Evolutionary conservation across 2,113 vertebrate species (phyloP).

Genomic region (Cynoglossus semilaevis): DNA sequence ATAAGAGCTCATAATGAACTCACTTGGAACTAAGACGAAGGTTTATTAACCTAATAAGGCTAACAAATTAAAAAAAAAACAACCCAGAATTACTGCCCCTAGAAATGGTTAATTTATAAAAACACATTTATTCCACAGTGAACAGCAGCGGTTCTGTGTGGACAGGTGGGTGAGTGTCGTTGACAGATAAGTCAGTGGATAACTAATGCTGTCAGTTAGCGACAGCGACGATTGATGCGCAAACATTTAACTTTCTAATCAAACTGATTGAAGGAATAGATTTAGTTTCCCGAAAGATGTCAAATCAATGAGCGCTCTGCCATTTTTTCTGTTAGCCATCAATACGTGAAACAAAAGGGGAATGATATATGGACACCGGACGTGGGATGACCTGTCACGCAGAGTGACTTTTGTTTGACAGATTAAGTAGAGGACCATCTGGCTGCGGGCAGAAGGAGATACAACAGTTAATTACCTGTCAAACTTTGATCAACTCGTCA

Average conservation of each 20-base stretch:
- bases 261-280: slow-evolving; percentile 15
- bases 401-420: slow-evolving; percentile 44
- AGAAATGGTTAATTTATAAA: no score
- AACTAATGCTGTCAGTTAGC: not conserved
- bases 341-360: slow-evolving; percentile 42
- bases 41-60: no score
- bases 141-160: not conserved
- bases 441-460: slow-evolving; percentile 43
- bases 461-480: slow-evolving; percentile 57
- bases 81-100: no score
- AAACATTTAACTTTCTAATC: slow-evolving; percentile 19
- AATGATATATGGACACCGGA: slow-evolving; percentile 47
- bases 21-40: no score
- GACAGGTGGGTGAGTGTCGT: not conserved
- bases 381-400: slow-evolving; percentile 43
- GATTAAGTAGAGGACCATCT: slow-evolving; percentile 22
- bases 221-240: not conserved
- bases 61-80: no score
- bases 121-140: no score
- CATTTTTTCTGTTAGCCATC: slow-evolving; percentile 24
- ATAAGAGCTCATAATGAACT: no score
- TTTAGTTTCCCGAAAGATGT: slow-evolving; percentile 18
- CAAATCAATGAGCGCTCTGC: slow-evolving; percentile 20
- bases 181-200: not conserved
- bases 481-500: slow-evolving; percentile 36